These are phyloP conservation scores for Centrocercus urophasianus DNA, from an alignment of 2,113 vertebrate species.

Conservation along the genomic window DNA sequence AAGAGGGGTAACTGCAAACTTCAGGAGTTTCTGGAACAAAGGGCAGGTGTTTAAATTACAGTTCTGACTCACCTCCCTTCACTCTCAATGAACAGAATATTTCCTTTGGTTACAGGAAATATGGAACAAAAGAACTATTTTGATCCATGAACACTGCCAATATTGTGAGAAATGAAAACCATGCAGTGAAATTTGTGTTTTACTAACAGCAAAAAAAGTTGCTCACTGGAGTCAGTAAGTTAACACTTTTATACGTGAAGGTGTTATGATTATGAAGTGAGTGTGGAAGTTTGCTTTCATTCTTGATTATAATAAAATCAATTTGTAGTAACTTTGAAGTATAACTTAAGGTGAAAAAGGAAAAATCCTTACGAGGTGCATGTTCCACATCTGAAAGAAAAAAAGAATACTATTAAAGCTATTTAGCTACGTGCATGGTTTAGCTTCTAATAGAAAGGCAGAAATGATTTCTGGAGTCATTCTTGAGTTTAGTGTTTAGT, in stretches of 20 bases:
- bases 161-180: neutral
- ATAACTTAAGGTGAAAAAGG: neutral
- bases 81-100: neutral
- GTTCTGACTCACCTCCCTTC: constrained; percentile 6
- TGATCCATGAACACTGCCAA: neutral
- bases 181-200: constrained; percentile 14
- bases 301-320: neutral
- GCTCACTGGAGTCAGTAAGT: neutral
- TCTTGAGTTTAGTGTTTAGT: neutral
- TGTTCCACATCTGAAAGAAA: neutral
- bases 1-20: neutral
- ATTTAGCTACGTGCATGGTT: neutral
- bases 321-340: neutral
- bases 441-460: neutral
- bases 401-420: neutral
- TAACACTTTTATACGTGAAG: neutral
- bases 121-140: constrained; percentile 51
- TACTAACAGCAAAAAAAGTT: neutral
- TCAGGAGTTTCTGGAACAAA: neutral
- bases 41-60: neutral
- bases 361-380: neutral
- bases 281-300: neutral
- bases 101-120: constrained; percentile 51
- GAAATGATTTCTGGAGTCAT: neutral
- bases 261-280: neutral